These are phyloP conservation scores for Chinchilla lanigera DNA, from an alignment of 2,113 vertebrate species.

Conservation along the genomic window DNA sequence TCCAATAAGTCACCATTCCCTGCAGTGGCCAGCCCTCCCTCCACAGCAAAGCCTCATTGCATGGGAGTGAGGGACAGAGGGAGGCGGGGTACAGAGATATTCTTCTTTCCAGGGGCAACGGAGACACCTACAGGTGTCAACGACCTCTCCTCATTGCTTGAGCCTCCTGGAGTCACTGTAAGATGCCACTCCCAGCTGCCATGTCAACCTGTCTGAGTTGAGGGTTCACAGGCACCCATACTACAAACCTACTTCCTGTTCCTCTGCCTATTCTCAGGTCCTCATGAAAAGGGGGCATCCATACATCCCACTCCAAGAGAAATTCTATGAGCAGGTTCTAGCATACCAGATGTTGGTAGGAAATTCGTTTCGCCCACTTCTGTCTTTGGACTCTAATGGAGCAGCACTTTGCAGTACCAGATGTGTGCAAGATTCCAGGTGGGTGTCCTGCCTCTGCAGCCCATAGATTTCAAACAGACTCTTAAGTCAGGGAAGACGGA, in stretches of 20 bases:
- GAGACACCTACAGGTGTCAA: accelerated
- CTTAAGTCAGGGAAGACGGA: not conserved
- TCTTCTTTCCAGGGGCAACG: not conserved
- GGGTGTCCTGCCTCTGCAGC: too few species aligned
- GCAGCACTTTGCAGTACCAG: not conserved
- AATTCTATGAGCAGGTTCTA: not conserved
- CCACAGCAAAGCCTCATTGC: not conserved
- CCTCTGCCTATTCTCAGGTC: not conserved
- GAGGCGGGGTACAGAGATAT: not conserved
- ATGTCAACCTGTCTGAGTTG: accelerated
- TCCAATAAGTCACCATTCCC: conserved; percentile 75
- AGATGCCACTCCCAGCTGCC: not conserved
- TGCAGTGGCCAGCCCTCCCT: not conserved
- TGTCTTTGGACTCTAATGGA: not conserved
- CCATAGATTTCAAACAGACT: not conserved
- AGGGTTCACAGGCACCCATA: too few species aligned
- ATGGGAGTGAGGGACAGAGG: not conserved
- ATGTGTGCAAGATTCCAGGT: not conserved
- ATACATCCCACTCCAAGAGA: not conserved
- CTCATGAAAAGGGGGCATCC: not conserved
- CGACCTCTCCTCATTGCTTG: not conserved
- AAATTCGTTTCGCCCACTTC: not conserved
- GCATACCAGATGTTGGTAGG: not conserved
- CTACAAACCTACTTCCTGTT: not conserved
- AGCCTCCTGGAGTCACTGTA: accelerated